Conservation (phyloP, 2,113 vertebrate species). For the Elachura formosa region DNA sequence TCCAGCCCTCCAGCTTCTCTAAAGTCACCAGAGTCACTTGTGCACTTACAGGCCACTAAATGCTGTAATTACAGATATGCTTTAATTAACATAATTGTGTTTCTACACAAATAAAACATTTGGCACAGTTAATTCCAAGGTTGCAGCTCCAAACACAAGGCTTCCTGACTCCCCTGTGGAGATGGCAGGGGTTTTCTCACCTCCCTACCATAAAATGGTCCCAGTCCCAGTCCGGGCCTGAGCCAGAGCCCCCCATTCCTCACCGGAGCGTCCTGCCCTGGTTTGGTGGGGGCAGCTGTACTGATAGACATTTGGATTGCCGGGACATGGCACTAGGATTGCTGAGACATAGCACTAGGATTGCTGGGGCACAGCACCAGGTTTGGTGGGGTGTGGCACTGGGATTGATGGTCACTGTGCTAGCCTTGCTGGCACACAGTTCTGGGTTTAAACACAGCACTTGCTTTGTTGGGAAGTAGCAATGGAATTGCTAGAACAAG, state of each 20-base stretch:
- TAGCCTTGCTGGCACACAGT: neutral
- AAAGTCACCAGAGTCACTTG: neutral
- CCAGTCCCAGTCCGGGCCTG: neutral
- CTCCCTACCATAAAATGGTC: neutral
- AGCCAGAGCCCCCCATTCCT: neutral
- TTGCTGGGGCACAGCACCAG: neutral
- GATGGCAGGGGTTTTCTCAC: neutral
- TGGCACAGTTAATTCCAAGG: neutral
- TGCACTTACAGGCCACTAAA: slow-evolving; percentile 18
- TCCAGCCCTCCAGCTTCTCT: neutral
- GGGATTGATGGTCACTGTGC: neutral
- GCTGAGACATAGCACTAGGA: neutral
- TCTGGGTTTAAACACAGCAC: neutral
- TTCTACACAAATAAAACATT: slow-evolving; percentile 55
- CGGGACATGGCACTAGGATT: neutral
- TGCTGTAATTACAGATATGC: slow-evolving; percentile 51
- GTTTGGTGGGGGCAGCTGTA: neutral
- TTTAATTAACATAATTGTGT: slow-evolving; percentile 62
- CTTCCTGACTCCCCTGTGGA: neutral
- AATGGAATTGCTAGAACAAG: neutral
- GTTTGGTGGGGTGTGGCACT: neutral
- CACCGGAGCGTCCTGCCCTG: neutral
- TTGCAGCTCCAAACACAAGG: neutral
- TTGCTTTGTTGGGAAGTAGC: neutral
- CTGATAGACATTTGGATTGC: neutral